phyloP scores from a whole-genome alignment of 2,797 vertebrate genomes.

The Gila robusta region DNA sequence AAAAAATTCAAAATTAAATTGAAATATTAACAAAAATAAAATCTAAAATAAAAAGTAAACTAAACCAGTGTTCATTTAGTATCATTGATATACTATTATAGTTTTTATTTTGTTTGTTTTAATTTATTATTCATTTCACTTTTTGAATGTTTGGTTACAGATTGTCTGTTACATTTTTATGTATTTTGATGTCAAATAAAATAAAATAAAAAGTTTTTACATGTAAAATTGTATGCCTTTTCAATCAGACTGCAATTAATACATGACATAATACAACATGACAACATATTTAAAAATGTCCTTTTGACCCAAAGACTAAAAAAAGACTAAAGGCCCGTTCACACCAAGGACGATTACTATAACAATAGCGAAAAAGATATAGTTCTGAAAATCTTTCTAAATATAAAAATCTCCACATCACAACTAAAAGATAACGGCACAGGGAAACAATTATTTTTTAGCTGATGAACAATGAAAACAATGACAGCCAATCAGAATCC shows the following conservation, averaged over 20 bases:
- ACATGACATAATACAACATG: background rate
- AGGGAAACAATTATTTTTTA: background rate
- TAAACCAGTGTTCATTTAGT: no score
- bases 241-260: background rate
- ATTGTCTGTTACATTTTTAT: background rate
- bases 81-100: no score
- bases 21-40: background rate
- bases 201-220: background rate
- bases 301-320: background rate
- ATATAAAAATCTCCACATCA: background rate
- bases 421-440: background rate
- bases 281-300: background rate
- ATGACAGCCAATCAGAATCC: background rate
- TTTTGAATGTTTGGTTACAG: background rate
- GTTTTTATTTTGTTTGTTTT: background rate
- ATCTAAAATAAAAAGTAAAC: no score
- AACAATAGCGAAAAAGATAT: background rate
- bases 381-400: background rate
- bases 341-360: background rate
- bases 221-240: background rate
- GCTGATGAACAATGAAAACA: background rate
- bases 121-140: background rate
- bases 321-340: background rate
- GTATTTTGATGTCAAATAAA: background rate
- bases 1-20: background rate